A percentile compares a stretch with the other conserved stretches of the same genome.
phyloP scores from a whole-genome alignment of 1,140 invertebrate species.

The Drosophila orosa region DNA sequence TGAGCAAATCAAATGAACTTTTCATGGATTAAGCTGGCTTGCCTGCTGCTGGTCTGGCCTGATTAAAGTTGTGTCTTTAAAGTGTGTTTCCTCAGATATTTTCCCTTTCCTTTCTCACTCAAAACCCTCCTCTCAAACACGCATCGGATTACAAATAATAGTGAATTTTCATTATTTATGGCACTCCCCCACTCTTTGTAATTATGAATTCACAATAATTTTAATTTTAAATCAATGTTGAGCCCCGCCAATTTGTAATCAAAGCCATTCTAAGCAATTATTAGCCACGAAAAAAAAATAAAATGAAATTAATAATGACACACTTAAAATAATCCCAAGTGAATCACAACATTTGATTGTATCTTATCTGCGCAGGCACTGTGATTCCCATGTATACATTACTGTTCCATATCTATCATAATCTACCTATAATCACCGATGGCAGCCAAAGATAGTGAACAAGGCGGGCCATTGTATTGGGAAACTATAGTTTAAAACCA shows the following conservation, averaged over 20 bases:
- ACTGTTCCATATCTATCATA: slow-evolving; percentile 10
- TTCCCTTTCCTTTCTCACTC: not conserved
- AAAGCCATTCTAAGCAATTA: slow-evolving; percentile 2
- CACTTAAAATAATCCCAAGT: slow-evolving; percentile 16
- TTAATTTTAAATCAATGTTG: slow-evolving; percentile 17
- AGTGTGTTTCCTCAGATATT: slow-evolving; percentile 14
- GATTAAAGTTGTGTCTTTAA: slow-evolving; percentile 60
- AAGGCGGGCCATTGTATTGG: not conserved
- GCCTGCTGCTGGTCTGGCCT: slow-evolving; percentile 52
- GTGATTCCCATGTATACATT: slow-evolving; percentile 8
- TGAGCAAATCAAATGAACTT: slow-evolving; percentile 63
- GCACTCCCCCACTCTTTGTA: not conserved
- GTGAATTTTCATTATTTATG: slow-evolving; percentile 12
- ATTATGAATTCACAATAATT: slow-evolving; percentile 20
- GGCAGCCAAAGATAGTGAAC: slow-evolving; percentile 7
- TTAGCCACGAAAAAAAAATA: not conserved
- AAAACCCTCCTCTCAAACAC: not conserved
- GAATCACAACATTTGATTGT: slow-evolving; percentile 14
- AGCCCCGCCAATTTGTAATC: not conserved
- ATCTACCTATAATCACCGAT: slow-evolving; percentile 10
- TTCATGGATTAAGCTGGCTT: slow-evolving; percentile 53
- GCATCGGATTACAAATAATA: slow-evolving; percentile 31
- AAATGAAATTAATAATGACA: slow-evolving; percentile 18
- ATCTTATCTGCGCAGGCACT: slow-evolving; percentile 9
- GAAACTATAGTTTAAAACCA: not conserved